Evolutionary conservation across 2,797 vertebrate genomes (phyloP).

Genomic region (Hybognathus amarus): DNA sequence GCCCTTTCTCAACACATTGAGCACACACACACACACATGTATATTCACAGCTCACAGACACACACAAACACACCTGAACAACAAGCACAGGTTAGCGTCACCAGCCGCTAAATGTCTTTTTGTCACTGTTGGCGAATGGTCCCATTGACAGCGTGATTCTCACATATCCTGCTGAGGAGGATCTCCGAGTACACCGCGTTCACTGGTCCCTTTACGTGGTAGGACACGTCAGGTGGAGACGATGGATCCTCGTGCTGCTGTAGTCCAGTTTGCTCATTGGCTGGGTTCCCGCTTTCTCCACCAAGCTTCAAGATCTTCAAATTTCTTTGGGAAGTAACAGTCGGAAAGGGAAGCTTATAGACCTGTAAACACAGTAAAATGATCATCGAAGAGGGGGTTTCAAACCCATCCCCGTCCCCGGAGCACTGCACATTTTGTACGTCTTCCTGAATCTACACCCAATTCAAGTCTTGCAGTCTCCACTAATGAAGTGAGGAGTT

Average conservation of each 20-base stretch:
- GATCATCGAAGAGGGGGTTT: background rate
- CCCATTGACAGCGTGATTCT: slow-evolving; percentile 56
- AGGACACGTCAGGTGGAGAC: slow-evolving; percentile 73
- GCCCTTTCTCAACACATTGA: slow-evolving; percentile 28
- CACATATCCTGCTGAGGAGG: slow-evolving; percentile 92
- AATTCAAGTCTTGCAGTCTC: background rate
- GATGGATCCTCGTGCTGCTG: slow-evolving; percentile 68
- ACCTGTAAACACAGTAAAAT: slow-evolving; percentile 78
- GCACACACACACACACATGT: background rate
- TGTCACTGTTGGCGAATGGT: slow-evolving; percentile 55
- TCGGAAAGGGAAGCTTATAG: slow-evolving; percentile 79
- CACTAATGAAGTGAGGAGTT: background rate
- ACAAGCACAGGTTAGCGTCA: slow-evolving; percentile 29
- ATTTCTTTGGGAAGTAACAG: slow-evolving; percentile 70
- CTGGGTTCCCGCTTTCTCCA: slow-evolving; percentile 70
- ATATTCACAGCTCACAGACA: slow-evolving; percentile 11
- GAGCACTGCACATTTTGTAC: background rate
- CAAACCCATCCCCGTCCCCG: too few relatives aligned
- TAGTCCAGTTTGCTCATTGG: slow-evolving; percentile 52
- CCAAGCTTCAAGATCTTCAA: slow-evolving; percentile 73
- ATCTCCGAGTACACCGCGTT: slow-evolving; percentile 97
- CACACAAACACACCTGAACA: slow-evolving; percentile 18
- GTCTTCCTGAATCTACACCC: background rate
- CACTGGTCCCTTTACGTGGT: slow-evolving; percentile 89
- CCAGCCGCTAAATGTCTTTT: slow-evolving; percentile 36